Evolutionary conservation across 2,888 invertebrate genomes (phyloP).

Genomic region (Fabriciana adippe): DNA sequence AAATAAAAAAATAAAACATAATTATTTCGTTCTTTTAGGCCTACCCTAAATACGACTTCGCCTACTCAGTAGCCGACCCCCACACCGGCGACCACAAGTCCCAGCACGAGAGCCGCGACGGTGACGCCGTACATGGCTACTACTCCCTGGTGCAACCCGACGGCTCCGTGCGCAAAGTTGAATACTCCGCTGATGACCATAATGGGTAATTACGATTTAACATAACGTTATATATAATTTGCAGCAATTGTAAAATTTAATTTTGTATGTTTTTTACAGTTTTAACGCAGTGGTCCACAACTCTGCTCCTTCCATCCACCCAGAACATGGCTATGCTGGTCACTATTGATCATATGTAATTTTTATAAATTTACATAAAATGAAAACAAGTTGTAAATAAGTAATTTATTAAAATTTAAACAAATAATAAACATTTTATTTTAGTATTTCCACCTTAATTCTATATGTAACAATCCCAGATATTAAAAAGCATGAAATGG

Average conservation of each 20-base stretch:
- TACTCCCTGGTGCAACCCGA: slow-evolving; percentile 82
- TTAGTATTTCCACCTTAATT: background rate
- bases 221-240: background rate
- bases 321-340: slow-evolving; percentile 58
- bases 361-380: slow-evolving; percentile 19
- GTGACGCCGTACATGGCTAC: slow-evolving; percentile 82
- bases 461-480: no score
- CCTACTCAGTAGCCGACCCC: slow-evolving; percentile 79
- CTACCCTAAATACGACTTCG: slow-evolving; percentile 71
- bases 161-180: slow-evolving; percentile 78
- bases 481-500: no score
- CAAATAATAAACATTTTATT: background rate
- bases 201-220: slow-evolving; percentile 61
- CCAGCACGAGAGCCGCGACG: slow-evolving; percentile 78
- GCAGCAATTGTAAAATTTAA: background rate
- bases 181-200: slow-evolving; percentile 76
- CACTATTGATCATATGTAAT: slow-evolving; percentile 40
- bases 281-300: slow-evolving; percentile 79
- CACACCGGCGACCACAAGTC: slow-evolving; percentile 83
- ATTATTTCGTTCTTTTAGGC: slow-evolving; percentile 48
- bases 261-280: slow-evolving; percentile 49
- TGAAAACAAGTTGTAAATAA: slow-evolving; percentile 11
- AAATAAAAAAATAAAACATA: no score
- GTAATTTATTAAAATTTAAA: slow-evolving; percentile 15
- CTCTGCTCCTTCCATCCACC: slow-evolving; percentile 63